Evolutionary conservation across 2,888 invertebrate genomes (phyloP), one percentile per base, ranked within the genome.

Genomic region (Stenoptilia bipunctidactyla): DNA sequence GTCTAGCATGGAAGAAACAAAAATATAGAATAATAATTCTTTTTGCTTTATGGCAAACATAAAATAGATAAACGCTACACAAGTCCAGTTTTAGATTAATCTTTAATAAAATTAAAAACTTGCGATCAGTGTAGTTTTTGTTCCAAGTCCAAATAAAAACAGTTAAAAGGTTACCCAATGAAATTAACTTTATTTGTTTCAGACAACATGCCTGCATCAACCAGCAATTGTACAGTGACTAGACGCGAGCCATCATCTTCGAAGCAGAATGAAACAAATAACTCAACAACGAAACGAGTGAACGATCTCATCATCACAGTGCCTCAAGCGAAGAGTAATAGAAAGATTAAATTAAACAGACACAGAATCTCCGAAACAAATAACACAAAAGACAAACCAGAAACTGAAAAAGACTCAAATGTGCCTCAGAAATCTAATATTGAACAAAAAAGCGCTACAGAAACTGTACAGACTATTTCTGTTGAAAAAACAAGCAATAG

Each of bases 341-440:
- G 72, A 40, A 82, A 71, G 50, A 83, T 85, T 1, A 80, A 73
- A 64, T 56, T 84, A 0, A 82, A 76, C n/a, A 50, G 84, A 12
- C 66, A 51, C 15, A 76, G 66, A 43, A 48, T 44, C 27, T 38
- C 13, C 27, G 37, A 35, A 14, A 43, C 41, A 35, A n/a, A 6
- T 10, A 15, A 30, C 1, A 33, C 15, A 2, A 33, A n/a, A 12
- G 42, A 42, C 8, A 42, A 42, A 15, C 37, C 15, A 9, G 43
- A 15, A 34, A 36, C 25, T 36, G 34, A 3, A 5, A 35, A 30
- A 25, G 41, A 37, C 2, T 27, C 27, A 25, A 30, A 38, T 9
- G 47, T 49, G 15, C 15, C 41, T 40, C 41, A 45, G 15, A 43
- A 45, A 34, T 15, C 36, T 13, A 34, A 39, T 1, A 41, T 27